Evolutionary conservation across 2,797 vertebrate species (phyloP), one percentile per base, ranked within the genome.

Genomic region (Girardinus metallicus): DNA sequence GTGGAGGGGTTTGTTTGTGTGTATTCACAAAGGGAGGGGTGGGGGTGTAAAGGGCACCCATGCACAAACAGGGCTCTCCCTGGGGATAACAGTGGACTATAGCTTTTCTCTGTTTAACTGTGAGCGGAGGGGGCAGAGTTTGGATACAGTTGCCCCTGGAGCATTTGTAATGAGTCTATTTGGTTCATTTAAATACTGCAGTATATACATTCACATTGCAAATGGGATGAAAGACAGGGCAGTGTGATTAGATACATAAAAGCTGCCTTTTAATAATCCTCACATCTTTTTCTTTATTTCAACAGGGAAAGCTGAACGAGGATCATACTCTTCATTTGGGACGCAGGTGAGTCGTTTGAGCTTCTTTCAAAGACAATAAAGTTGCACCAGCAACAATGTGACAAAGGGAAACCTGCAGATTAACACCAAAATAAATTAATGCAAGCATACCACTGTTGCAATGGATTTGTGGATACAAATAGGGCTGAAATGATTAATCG

Each of bases 231-330:
- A 87, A 83, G 83, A 46, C 77, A 46, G 74, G n/a, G 78, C 80
- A 85, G 85, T 89, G 83, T 84, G 77, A 91, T 90, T 88, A 78
- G 86, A 89, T 78, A 85, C 80, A 86, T 89, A 83, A 91, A 93
- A 80, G 75, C 86, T 89, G 83, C 68, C 80, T 41, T 0, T 79
- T 78, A n/a, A 71, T 13, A 8, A 3, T n/a, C 74, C 82, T 86
- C 87, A 83, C 85, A 79, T 91, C 31, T 75, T 87, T 89, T 89
- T 83, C 74, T 82, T 81, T 78, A 36, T 89, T 18, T 47, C 55
- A 77, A 5, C 90, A 99, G 98, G 97, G 49, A 99, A 99, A 94
- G 73, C 94, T 3, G 98, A 99, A 79, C 95, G 97, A 88, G 94
- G 95, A 60, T 46, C 96, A 0, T 99, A 98, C 74, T 80, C 96